These are phyloP conservation scores for Pseudococcus longispinus DNA, from an alignment of 2,888 invertebrate genomes.

Conservation along the genomic window DNA sequence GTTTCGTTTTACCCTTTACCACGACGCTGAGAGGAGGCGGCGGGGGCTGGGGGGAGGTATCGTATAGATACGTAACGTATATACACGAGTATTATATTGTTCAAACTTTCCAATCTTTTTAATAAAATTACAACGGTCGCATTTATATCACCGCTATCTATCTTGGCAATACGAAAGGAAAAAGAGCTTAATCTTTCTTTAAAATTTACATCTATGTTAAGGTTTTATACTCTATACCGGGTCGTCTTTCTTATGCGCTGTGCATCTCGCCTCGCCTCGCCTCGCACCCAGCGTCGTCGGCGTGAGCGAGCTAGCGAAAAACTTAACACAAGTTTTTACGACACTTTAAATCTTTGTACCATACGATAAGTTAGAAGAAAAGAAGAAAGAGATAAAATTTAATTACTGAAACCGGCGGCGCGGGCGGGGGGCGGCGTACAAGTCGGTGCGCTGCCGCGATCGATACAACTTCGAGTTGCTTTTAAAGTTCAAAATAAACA, in stretches of 20 bases:
- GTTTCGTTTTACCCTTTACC: background rate
- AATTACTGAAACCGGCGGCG: conserved; percentile 42
- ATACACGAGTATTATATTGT: conserved; percentile 19
- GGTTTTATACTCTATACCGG: background rate
- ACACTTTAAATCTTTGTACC: conserved; percentile 50
- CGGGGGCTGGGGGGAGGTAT: background rate
- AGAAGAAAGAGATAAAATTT: conserved; percentile 49
- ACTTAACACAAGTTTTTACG: conserved; percentile 45
- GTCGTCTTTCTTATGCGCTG: background rate
- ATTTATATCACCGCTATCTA: conserved; percentile 38
- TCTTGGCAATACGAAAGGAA: conserved; percentile 42
- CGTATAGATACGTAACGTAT: background rate
- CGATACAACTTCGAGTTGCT: conserved; percentile 48
- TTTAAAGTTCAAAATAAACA: conserved; percentile 51
- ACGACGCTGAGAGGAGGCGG: background rate
- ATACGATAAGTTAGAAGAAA: conserved; percentile 41
- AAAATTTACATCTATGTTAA: conserved; percentile 32
- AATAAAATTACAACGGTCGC: conserved; percentile 46
- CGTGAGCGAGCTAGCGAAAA: background rate
- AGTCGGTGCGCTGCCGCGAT: conserved; percentile 9
- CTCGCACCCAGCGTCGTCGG: background rate
- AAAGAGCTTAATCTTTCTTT: conserved; percentile 43
- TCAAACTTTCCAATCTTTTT: conserved; percentile 37
- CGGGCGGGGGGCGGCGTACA: background rate
- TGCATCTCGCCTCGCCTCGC: too few species aligned